A percentile compares a stretch with the other conserved stretches of the same genome.
Conservation (phyloP, 2,113 vertebrate genomes). For the Corythornis madagascariensis region DNA sequence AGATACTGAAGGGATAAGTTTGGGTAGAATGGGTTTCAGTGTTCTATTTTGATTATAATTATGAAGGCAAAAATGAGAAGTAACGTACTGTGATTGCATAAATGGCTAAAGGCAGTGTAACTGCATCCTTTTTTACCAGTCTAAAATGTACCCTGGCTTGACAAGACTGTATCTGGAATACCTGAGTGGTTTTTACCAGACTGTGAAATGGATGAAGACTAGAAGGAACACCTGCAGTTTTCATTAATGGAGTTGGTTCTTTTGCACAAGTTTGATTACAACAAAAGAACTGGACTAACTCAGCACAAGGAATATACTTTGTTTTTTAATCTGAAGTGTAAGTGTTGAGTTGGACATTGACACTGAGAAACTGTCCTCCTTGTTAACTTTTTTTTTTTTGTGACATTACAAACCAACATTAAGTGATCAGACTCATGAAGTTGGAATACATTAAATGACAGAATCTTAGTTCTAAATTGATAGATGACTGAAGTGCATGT, state of each 20-base stretch:
- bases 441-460: neutral
- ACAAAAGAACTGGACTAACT: neutral
- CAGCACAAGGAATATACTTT: neutral
- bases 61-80: neutral
- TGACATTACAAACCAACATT: neutral
- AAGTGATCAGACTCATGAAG: neutral
- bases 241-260: neutral
- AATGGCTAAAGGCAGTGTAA: neutral
- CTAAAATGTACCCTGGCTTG: neutral
- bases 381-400: neutral
- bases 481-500: neutral
- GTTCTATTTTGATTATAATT: slow-evolving; percentile 1
- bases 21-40: neutral
- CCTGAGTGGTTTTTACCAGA: neutral
- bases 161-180: neutral
- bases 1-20: neutral
- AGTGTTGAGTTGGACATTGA: neutral
- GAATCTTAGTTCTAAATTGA: neutral
- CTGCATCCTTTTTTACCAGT: neutral
- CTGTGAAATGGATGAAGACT: neutral
- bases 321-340: neutral
- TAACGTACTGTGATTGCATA: neutral
- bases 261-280: neutral
- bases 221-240: neutral
- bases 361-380: neutral